Percentiles rank a stretch among this genome's conserved stretches.
Conservation (phyloP, 2,888 invertebrate genomes). For the Melikaiella ostensackeni region DNA sequence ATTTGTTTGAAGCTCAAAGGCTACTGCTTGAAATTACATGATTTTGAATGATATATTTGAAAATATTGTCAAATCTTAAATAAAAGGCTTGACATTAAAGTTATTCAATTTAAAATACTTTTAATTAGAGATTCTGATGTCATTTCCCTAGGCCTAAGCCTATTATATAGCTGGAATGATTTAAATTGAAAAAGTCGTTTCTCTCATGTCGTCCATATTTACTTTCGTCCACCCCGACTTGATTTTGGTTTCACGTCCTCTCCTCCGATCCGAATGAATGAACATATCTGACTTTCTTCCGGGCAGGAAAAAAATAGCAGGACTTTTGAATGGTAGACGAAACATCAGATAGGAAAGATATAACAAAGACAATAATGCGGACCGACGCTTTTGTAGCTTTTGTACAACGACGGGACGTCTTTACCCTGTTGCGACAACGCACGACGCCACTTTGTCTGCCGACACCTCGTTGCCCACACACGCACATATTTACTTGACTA, state of each 20-base stretch:
- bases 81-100: no score
- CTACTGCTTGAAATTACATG: no score
- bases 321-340: not conserved
- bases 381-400: constrained; percentile 32
- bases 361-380: constrained; percentile 31
- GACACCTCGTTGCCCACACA: constrained; percentile 37
- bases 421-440: constrained; percentile 32
- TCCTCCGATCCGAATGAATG: not conserved
- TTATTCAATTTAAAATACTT: no score
- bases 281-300: constrained; percentile 28
- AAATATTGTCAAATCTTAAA: no score
- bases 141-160: no score
- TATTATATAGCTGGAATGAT: not conserved
- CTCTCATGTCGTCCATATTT: not conserved
- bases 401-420: constrained; percentile 33
- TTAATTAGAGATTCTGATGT: no score
- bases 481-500: not conserved
- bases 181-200: not conserved
- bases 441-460: constrained; percentile 37
- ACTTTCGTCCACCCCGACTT: not conserved
- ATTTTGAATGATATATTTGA: no score
- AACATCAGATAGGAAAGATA: constrained; percentile 23
- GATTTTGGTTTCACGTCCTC: not conserved
- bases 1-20: no score
- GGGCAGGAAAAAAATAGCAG: not conserved